Conservation (phyloP, 1,140 invertebrate species). For the Pissodes strobi region DNA sequence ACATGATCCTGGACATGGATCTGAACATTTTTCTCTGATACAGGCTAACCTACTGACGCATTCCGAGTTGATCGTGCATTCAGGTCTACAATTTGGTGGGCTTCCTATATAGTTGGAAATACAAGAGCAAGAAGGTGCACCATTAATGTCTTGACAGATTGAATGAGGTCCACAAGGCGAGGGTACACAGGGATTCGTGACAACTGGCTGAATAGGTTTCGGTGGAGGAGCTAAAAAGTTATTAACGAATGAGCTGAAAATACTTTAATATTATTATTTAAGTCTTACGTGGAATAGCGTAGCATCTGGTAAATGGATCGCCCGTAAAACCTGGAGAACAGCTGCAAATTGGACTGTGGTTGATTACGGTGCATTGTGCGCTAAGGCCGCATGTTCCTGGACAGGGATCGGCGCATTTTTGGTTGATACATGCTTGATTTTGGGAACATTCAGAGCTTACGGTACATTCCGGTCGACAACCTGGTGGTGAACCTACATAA, state of each 20-base stretch:
- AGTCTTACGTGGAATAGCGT: slow-evolving; percentile 59
- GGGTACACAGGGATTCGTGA: slow-evolving; percentile 69
- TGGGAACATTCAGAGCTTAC: slow-evolving; percentile 75
- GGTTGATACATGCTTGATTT: slow-evolving; percentile 69
- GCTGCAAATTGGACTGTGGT: slow-evolving; percentile 73
- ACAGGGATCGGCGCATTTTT: slow-evolving; percentile 78
- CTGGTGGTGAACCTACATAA: slow-evolving; percentile 64
- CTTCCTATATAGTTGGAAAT: slow-evolving; percentile 63
- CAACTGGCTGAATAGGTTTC: slow-evolving; percentile 29
- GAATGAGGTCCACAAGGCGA: slow-evolving; percentile 80
- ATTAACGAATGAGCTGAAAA: background rate
- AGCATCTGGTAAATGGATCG: slow-evolving; percentile 71
- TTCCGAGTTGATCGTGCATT: slow-evolving; percentile 68
- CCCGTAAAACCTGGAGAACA: slow-evolving; percentile 69
- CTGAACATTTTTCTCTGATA: slow-evolving; percentile 62
- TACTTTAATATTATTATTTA: background rate
- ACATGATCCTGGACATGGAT: slow-evolving; percentile 74
- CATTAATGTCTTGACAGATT: slow-evolving; percentile 65
- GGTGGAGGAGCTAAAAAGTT: slow-evolving; percentile 42
- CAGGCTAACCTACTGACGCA: slow-evolving; percentile 69
- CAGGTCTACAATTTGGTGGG: slow-evolving; percentile 71
- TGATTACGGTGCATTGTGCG: slow-evolving; percentile 70
- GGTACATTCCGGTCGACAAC: slow-evolving; percentile 77
- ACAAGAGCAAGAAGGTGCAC: slow-evolving; percentile 67
- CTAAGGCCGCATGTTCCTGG: slow-evolving; percentile 73